phyloP scores from a whole-genome alignment of 2,797 vertebrate species.

The Chaunax sp. region DNA sequence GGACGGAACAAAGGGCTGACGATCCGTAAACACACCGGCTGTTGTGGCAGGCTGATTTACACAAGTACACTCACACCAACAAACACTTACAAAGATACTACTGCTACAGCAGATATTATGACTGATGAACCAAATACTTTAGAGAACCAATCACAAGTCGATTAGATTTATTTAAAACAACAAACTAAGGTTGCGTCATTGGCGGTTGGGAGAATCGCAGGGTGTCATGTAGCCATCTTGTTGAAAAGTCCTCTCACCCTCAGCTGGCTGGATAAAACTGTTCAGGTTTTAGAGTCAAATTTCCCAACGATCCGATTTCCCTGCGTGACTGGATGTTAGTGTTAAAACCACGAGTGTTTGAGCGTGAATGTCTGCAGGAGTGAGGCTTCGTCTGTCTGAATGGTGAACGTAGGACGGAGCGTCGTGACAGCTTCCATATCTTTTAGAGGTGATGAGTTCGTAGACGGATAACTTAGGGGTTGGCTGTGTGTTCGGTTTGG shows the following conservation, averaged over 20 bases:
- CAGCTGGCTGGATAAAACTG: constrained; percentile 17
- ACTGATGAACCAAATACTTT: constrained; percentile 57
- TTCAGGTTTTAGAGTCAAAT: constrained; percentile 34
- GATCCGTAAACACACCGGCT: constrained; percentile 62
- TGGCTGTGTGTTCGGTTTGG: constrained; percentile 42
- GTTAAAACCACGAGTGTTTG: constrained; percentile 20
- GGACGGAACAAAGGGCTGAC: constrained; percentile 53
- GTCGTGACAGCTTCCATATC: constrained; percentile 38
- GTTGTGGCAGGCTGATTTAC: constrained; percentile 51
- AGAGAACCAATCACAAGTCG: constrained; percentile 58
- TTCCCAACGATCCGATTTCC: constrained; percentile 11
- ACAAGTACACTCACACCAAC: constrained; percentile 46
- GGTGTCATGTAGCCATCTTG: constrained; percentile 31
- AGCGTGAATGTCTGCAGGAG: constrained; percentile 31
- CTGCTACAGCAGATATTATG: constrained; percentile 43
- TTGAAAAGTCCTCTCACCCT: constrained; percentile 15
- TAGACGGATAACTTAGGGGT: not conserved
- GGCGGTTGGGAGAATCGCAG: constrained; percentile 28
- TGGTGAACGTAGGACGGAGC: constrained; percentile 1
- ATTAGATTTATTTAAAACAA: not conserved
- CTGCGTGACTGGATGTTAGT: constrained; percentile 24
- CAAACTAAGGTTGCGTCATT: constrained; percentile 7
- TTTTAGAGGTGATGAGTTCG: not conserved
- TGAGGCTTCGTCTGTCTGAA: constrained; percentile 20
- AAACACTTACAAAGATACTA: constrained; percentile 21